phyloP scores from a whole-genome alignment of 2,888 invertebrate species.

The Miltochrista miniata region DNA sequence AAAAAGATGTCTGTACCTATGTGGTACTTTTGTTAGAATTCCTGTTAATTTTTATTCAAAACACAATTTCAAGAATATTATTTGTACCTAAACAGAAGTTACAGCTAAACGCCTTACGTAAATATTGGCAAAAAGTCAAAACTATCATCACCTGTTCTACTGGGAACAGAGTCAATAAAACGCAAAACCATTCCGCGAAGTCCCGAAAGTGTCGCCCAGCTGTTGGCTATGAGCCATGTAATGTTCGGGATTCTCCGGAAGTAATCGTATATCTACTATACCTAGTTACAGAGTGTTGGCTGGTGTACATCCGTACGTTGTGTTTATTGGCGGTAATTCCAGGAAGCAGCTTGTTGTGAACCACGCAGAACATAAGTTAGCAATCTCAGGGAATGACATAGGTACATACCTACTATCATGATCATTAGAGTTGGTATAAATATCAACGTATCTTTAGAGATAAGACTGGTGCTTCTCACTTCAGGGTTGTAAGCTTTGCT shows the following conservation, averaged over 20 bases:
- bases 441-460: too few species aligned
- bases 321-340: constrained; percentile 5
- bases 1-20: too few species aligned
- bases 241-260: neutral
- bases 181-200: neutral
- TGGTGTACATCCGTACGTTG: constrained; percentile 10
- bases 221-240: constrained; percentile 4
- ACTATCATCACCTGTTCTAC: neutral
- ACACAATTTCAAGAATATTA: neutral
- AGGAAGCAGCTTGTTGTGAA: constrained; percentile 9
- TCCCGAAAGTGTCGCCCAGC: neutral
- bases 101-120: neutral
- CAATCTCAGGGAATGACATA: neutral
- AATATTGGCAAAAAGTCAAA: constrained; percentile 1
- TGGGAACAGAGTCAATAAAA: neutral
- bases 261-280: neutral
- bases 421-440: too few species aligned
- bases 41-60: neutral
- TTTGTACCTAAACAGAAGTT: neutral
- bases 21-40: too few species aligned
- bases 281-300: constrained; percentile 2
- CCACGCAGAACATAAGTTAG: neutral
- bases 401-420: too few species aligned
- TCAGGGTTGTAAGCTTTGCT: too few species aligned
- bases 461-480: too few species aligned